Conservation (phyloP, 1,140 invertebrate species). For the Atta colombica region DNA sequence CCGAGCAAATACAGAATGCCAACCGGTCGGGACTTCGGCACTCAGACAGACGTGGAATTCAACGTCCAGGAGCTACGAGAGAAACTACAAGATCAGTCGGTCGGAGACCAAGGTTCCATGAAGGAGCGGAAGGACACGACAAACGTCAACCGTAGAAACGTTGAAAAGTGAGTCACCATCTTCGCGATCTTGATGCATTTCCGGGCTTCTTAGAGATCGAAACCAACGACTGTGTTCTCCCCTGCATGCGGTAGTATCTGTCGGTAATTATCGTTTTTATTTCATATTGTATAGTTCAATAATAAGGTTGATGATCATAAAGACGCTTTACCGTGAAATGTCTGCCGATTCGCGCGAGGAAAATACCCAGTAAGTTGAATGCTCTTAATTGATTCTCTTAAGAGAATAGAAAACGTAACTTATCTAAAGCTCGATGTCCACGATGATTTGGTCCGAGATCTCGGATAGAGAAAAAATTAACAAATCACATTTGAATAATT, state of each 20-base stretch:
- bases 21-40: constrained; percentile 88
- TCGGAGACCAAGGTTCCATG: constrained; percentile 64
- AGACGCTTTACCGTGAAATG: constrained; percentile 47
- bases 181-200: constrained; percentile 24
- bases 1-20: constrained; percentile 88
- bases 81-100: constrained; percentile 68
- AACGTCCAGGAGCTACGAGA: constrained; percentile 74
- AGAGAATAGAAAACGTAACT: constrained; percentile 8
- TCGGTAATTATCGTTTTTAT: constrained; percentile 50
- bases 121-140: constrained; percentile 80
- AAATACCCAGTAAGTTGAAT: constrained; percentile 42
- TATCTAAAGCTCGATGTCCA: background rate
- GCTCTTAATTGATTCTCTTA: constrained; percentile 19
- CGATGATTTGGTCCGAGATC: too few species aligned
- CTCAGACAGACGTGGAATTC: constrained; percentile 89
- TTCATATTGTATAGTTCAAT: constrained; percentile 19
- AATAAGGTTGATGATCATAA: constrained; percentile 38
- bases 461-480: too few species aligned
- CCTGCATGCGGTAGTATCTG: constrained; percentile 58
- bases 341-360: constrained; percentile 28
- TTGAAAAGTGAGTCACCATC: constrained; percentile 80
- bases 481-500: too few species aligned
- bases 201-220: constrained; percentile 35
- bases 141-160: constrained; percentile 78
- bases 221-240: constrained; percentile 23